phyloP scores from a whole-genome alignment of 2,113 vertebrate genomes.

The Xiphophorus hellerii region DNA sequence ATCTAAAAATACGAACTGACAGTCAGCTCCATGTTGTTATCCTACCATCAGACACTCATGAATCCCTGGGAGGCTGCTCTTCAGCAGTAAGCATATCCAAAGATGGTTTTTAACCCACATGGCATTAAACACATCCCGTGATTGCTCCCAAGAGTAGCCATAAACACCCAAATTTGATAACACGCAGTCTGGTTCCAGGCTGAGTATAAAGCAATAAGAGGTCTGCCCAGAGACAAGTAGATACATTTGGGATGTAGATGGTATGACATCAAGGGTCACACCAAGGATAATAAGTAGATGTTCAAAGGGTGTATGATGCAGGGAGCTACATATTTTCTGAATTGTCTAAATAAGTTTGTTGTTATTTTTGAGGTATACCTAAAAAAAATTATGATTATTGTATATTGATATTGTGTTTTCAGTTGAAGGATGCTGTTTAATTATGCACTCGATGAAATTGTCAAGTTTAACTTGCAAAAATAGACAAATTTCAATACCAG shows the following conservation, averaged over 20 bases:
- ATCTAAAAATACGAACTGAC: conserved; percentile 66
- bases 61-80: conserved; percentile 43
- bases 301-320: no score
- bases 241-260: conserved; percentile 6
- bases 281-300: no score
- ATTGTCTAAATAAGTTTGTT: no score
- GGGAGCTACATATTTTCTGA: no score
- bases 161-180: conserved; percentile 49
- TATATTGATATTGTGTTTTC: no score
- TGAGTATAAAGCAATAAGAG: conserved; percentile 29
- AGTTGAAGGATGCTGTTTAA: no score
- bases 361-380: no score
- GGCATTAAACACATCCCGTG: conserved; percentile 33
- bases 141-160: conserved; percentile 30
- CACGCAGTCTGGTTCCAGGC: conserved; percentile 41
- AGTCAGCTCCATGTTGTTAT: conserved; percentile 50
- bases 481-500: no score
- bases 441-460: no score
- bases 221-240: conserved; percentile 48
- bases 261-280: neutral
- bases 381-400: no score
- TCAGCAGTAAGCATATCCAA: conserved; percentile 27
- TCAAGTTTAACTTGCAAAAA: no score
- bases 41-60: conserved; percentile 52
- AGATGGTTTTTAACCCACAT: conserved; percentile 56